Percentiles rank a stretch among this genome's conserved stretches.
These are phyloP conservation scores for Troides helena DNA, from an alignment of 2,888 invertebrate species.

Conservation along the genomic window DNA sequence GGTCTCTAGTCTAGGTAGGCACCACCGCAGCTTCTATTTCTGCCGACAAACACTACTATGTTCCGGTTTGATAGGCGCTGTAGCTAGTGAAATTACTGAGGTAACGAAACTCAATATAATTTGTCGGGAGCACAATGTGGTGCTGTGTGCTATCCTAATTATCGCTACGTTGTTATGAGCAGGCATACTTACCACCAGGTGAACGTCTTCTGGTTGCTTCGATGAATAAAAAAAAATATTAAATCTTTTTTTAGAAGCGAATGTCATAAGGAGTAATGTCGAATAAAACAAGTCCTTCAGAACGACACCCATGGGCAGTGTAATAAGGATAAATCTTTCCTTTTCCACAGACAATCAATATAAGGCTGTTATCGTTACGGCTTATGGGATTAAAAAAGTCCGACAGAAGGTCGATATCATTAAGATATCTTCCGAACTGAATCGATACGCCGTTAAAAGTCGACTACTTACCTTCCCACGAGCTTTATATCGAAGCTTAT, in stretches of 20 bases:
- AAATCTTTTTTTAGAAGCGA: neutral
- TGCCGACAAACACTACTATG: too few relatives aligned
- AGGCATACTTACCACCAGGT: too few relatives aligned
- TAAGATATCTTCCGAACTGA: neutral
- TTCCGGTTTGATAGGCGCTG: too few relatives aligned
- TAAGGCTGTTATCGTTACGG: constrained; percentile 2
- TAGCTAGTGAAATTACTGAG: too few relatives aligned
- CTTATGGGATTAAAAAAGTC: constrained; percentile 3
- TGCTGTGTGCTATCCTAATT: too few relatives aligned
- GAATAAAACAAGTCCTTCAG: neutral
- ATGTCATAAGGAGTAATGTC: neutral
- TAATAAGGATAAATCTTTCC: neutral
- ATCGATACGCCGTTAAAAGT: neutral
- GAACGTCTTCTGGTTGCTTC: too few relatives aligned
- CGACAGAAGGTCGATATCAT: neutral
- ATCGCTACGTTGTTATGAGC: too few relatives aligned
- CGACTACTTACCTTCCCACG: neutral
- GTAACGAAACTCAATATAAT: too few relatives aligned
- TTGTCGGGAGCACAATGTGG: too few relatives aligned
- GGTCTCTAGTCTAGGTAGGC: too few relatives aligned
- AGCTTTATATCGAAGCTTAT: neutral
- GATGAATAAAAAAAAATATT: too few relatives aligned
- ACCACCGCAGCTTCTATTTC: too few relatives aligned
- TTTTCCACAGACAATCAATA: neutral
- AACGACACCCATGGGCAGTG: neutral